Conservation (phyloP, 2,888 invertebrate species). For the Clostera curtula region DNA sequence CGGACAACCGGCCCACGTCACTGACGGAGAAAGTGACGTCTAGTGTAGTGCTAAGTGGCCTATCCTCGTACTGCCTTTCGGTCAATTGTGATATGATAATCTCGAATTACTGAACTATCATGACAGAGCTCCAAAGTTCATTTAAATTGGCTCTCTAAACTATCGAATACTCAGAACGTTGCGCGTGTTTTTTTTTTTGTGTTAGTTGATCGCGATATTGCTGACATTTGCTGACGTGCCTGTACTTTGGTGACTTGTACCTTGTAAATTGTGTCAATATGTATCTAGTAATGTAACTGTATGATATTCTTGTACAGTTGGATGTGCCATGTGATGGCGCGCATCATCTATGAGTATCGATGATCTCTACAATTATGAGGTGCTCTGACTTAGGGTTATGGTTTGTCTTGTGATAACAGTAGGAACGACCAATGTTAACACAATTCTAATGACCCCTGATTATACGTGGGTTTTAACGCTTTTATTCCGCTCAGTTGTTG, state of each 20-base stretch:
- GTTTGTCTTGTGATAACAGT: conserved; percentile 65
- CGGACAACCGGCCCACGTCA: conserved; percentile 79
- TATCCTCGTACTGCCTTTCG: conserved; percentile 29
- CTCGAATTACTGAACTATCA: conserved; percentile 32
- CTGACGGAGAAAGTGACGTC: conserved; percentile 80
- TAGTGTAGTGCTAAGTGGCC: conserved; percentile 41
- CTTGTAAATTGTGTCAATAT: conserved; percentile 66
- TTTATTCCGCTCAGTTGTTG: too few relatives aligned
- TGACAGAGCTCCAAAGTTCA: conserved; percentile 37
- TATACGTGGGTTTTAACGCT: too few relatives aligned
- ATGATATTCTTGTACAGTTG: conserved; percentile 63
- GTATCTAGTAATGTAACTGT: conserved; percentile 57
- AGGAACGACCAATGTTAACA: conserved; percentile 66
- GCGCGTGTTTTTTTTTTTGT: conserved; percentile 18
- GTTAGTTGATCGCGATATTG: conserved; percentile 17
- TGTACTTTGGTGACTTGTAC: conserved; percentile 44
- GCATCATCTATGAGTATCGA: conserved; percentile 52
- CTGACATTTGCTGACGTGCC: conserved; percentile 44
- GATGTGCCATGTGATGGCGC: conserved; percentile 64
- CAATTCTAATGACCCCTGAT: conserved; percentile 45
- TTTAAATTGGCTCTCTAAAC: conserved; percentile 51
- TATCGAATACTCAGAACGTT: conserved; percentile 50
- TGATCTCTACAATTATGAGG: conserved; percentile 76
- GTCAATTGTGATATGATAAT: conserved; percentile 43
- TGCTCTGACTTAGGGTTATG: conserved; percentile 71